Percentiles rank a stretch among this genome's conserved stretches.
Evolutionary conservation across 2,113 vertebrate species (phyloP).

Genomic region (Pterophyllum scalare): DNA sequence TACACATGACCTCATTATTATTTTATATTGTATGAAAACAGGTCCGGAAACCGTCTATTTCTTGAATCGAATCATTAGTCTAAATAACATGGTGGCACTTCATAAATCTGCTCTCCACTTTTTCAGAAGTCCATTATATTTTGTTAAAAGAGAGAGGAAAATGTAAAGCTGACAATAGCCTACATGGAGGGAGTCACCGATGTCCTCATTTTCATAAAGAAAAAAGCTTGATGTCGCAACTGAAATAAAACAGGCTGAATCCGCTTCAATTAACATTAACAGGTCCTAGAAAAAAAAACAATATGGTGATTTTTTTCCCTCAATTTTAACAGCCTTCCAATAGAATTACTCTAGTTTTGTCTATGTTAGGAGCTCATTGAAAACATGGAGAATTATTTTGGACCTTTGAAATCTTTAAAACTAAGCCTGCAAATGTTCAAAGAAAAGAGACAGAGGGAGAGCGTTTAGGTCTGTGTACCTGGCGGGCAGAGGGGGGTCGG

Average conservation of each 20-base stretch:
- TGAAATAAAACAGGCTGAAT: background rate
- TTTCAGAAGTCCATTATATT: background rate
- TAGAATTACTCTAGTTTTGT: background rate
- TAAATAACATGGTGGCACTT: no score
- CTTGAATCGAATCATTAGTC: background rate
- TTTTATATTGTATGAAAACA: background rate
- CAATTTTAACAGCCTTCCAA: background rate
- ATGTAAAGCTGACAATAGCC: background rate
- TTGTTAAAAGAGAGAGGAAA: background rate
- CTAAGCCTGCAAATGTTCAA: background rate
- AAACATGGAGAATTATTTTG: background rate
- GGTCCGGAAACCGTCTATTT: background rate
- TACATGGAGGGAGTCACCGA: background rate
- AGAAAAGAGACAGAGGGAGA: rapidly evolving
- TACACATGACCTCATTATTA: no score
- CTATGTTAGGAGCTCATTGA: background rate
- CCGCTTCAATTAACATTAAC: background rate
- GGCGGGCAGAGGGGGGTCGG: conserved; percentile 95
- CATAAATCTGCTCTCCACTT: background rate
- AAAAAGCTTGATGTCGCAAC: background rate
- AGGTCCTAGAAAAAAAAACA: background rate
- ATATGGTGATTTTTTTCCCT: rapidly evolving
- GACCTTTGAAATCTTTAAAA: background rate
- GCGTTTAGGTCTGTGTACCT: conserved; percentile 78
- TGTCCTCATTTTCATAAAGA: background rate